Conservation (phyloP, 2,888 invertebrate species). For the Apodemia zela region DNA sequence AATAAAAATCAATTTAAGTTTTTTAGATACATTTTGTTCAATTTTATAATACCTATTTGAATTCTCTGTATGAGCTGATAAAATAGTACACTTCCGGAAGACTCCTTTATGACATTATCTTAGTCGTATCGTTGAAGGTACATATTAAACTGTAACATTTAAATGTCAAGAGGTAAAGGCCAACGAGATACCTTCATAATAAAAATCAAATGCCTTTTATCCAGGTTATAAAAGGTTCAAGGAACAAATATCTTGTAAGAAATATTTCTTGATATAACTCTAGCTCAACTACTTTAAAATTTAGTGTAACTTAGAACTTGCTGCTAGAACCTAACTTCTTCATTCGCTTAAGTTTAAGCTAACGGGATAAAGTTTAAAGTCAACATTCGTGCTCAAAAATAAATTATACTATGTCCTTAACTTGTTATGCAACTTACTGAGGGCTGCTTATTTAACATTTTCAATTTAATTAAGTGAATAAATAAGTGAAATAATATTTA, state of each 20-base stretch:
- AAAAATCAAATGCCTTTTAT: background rate
- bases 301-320: constrained; percentile 13
- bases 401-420: background rate
- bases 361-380: constrained; percentile 14
- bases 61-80: background rate
- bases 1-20: no score
- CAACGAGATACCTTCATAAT: background rate
- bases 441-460: no score
- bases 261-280: background rate
- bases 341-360: constrained; percentile 11
- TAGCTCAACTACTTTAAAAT: constrained; percentile 3
- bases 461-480: no score
- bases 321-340: constrained; percentile 8
- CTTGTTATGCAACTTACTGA: no score
- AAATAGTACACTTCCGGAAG: background rate
- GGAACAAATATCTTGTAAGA: background rate
- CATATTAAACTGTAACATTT: background rate
- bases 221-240: background rate
- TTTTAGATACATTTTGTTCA: no score
- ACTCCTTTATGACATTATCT: background rate
- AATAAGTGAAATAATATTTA: no score
- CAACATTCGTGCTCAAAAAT: constrained; percentile 11
- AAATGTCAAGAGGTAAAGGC: background rate
- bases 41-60: no score
- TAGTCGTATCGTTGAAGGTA: background rate